phyloP scores from a whole-genome alignment of 1,140 invertebrate genomes.

The Contarinia nasturtii region DNA sequence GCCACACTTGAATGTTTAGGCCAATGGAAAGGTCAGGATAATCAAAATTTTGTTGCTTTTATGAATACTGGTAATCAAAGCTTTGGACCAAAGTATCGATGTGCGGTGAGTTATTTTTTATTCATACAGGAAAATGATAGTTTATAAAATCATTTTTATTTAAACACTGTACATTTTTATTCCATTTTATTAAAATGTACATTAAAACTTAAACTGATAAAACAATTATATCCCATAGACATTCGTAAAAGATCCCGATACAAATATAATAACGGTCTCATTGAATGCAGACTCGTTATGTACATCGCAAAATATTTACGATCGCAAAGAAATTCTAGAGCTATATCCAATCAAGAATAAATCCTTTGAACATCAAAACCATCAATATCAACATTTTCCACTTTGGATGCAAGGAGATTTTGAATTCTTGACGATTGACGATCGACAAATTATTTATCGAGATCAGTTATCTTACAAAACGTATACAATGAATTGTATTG shows the following conservation, averaged over 20 bases:
- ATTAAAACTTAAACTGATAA: background rate
- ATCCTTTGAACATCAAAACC: slow-evolving; percentile 1
- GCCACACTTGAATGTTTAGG: slow-evolving; percentile 46
- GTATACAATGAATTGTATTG: slow-evolving; percentile 37
- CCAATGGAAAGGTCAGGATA: slow-evolving; percentile 36
- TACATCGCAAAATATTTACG: slow-evolving; percentile 33
- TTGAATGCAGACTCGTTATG: slow-evolving; percentile 53
- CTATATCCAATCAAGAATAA: slow-evolving; percentile 16
- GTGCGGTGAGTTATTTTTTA: slow-evolving; percentile 34
- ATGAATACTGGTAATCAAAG: slow-evolving; percentile 28
- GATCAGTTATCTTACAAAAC: slow-evolving; percentile 44
- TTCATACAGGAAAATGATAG: no score
- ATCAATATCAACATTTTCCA: slow-evolving; percentile 30
- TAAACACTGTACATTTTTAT: background rate
- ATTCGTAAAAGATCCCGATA: slow-evolving; percentile 32
- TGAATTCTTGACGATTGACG: slow-evolving; percentile 39
- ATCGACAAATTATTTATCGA: slow-evolving; percentile 38
- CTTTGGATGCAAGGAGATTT: slow-evolving; percentile 45
- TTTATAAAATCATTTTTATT: background rate
- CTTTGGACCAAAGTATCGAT: slow-evolving; percentile 38
- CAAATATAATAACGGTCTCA: slow-evolving; percentile 36
- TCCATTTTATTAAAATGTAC: background rate
- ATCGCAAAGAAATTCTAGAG: slow-evolving; percentile 17
- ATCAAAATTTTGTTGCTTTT: slow-evolving; percentile 39
- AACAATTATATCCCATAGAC: slow-evolving; percentile 22